These are phyloP conservation scores for Haplochromis vanheusdeni DNA, from an alignment of 2,113 vertebrate species.

Conservation along the genomic window DNA sequence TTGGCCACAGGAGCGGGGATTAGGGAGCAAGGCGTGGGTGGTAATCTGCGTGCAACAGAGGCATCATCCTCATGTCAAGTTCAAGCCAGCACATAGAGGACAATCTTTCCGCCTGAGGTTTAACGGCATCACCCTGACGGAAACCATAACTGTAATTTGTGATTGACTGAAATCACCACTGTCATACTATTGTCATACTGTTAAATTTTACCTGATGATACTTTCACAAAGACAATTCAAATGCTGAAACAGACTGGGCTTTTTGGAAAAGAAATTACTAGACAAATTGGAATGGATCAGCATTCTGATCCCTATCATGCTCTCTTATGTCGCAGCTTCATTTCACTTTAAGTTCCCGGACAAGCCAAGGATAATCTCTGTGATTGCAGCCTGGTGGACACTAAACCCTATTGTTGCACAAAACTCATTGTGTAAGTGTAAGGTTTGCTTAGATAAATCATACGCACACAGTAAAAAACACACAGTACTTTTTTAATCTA, in stretches of 20 bases:
- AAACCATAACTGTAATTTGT: conserved; percentile 10
- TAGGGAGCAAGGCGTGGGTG: conserved; percentile 64
- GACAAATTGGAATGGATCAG: not conserved
- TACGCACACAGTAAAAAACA: not conserved
- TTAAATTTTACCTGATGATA: not conserved
- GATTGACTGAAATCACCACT: not conserved
- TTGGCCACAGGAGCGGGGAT: conserved; percentile 48
- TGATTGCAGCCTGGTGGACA: not conserved
- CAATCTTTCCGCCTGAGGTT: conserved; percentile 33
- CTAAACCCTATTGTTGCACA: not conserved
- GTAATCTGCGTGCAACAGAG: conserved; percentile 68
- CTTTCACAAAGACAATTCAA: not conserved
- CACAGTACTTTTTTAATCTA: not conserved
- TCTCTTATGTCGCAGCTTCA: not conserved
- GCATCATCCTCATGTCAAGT: conserved; percentile 62
- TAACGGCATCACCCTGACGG: not conserved
- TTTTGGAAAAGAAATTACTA: not conserved
- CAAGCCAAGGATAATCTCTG: not conserved
- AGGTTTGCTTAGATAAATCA: not conserved
- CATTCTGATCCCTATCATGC: not conserved
- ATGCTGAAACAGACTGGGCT: not conserved
- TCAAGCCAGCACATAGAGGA: conserved; percentile 50
- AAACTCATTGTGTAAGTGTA: not conserved
- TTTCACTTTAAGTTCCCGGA: not conserved
- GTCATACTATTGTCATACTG: not conserved